Evolutionary conservation across 2,888 invertebrate species (phyloP), one percentile per base, ranked within the genome.

Genomic region (Abrostola triplasia): DNA sequence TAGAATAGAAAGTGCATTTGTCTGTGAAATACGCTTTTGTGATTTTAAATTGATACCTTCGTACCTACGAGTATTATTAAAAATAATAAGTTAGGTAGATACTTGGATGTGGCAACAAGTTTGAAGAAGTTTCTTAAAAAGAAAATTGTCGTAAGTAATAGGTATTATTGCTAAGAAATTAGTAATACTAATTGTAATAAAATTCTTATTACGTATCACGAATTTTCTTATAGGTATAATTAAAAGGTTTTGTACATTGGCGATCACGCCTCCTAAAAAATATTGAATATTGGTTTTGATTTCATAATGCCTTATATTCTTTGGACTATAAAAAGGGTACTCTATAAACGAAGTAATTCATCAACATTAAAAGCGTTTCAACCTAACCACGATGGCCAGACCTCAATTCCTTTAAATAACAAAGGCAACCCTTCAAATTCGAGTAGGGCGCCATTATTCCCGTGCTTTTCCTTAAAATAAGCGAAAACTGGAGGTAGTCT

Each of bases 401-500:
- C 36, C 10, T 41, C 35, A 49, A 64, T 55, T 38, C 63, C 50
- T 58, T 67, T 67, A 58, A 61, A 59, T 64, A 70, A 60, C 47
- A 62, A 63, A 59, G 50, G 12, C 49, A 62, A 36, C 61, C 64
- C 66, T 79, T 71, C 63, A 67, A 52, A 68, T 61, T 36, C 59
- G 64, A 65, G 75, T 62, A 65, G 64, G 59, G 49, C 38, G 59
- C 47, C 57, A 61, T 67, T 63, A 67, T 77, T 57, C 67, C 59
- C 68, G 67, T 52, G 73, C 67, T 73, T 80, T 77, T 76, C 68
- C 78, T 72, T 72, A 72, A 80, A 80, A 69, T 76, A 77, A 71
- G 71, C 70, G 59, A 64, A 67, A 79, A 72, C 64, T 69, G 63
- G 69, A 73, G 65, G 77, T 73, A 76, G 67, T 61, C 59, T 54